phyloP scores from a whole-genome alignment of 2,888 invertebrate genomes.

The Drosophila limbata region DNA sequence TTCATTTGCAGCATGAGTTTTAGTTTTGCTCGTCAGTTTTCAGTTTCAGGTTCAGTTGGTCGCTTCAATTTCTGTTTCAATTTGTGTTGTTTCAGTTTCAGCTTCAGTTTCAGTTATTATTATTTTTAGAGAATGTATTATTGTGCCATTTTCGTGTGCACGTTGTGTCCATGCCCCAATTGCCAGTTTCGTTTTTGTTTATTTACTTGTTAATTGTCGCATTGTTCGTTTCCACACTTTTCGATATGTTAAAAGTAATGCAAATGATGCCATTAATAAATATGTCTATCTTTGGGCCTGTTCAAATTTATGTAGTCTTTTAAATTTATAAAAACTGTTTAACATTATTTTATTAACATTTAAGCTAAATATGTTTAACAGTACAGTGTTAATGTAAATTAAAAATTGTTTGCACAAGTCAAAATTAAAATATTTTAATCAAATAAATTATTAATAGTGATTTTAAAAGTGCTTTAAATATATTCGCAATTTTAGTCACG shows the following conservation, averaged over 20 bases:
- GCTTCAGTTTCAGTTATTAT: slow-evolving; percentile 19
- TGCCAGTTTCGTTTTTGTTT: slow-evolving; percentile 38
- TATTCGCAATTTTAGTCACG: too few species aligned
- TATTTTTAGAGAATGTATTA: slow-evolving; percentile 51
- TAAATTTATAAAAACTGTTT: background rate
- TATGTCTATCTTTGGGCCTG: slow-evolving; percentile 6
- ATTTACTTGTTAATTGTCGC: slow-evolving; percentile 47
- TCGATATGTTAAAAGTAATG: slow-evolving; percentile 24
- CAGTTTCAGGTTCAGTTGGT: slow-evolving; percentile 12
- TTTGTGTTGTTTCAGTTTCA: slow-evolving; percentile 20
- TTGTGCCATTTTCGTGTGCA: slow-evolving; percentile 47
- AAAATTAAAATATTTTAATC: too few species aligned
- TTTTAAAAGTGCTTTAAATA: too few species aligned
- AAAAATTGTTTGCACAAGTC: too few species aligned
- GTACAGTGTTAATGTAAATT: too few species aligned
- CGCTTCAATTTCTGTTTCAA: slow-evolving; percentile 27
- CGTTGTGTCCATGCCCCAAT: slow-evolving; percentile 57
- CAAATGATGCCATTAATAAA: slow-evolving; percentile 30
- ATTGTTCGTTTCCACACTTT: slow-evolving; percentile 43
- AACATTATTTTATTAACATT: background rate
- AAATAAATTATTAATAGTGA: too few species aligned
- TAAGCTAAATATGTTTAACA: too few species aligned
- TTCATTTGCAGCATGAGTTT: slow-evolving; percentile 75
- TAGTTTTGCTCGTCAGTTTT: slow-evolving; percentile 43
- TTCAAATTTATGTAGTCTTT: slow-evolving; percentile 16